These are phyloP conservation scores for Acrocephalus kingi DNA, from an alignment of 2,113 vertebrate species.

Conservation along the genomic window DNA sequence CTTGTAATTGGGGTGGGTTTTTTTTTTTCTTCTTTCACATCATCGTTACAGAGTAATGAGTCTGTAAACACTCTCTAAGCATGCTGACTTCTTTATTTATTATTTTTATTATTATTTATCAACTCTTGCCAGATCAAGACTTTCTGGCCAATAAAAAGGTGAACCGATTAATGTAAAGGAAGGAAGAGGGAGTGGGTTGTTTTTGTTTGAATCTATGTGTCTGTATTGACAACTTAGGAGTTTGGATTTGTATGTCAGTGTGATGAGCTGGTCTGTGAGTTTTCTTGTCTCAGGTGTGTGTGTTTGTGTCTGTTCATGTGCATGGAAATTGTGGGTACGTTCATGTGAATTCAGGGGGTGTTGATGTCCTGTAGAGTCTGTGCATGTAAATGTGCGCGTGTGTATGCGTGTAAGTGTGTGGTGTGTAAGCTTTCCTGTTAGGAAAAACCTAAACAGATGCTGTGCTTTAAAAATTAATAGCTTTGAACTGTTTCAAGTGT, in stretches of 20 bases:
- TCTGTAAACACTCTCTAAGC: constrained; percentile 80
- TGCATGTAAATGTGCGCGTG: background rate
- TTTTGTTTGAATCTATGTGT: background rate
- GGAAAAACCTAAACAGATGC: constrained; percentile 75
- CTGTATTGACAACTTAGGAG: background rate
- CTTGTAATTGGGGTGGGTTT: constrained; percentile 80
- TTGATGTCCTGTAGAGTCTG: background rate
- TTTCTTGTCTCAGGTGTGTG: background rate
- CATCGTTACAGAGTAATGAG: constrained; percentile 83
- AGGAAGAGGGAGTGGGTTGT: background rate
- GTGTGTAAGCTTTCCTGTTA: constrained; percentile 54
- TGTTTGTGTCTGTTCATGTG: background rate
- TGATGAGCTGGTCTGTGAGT: background rate
- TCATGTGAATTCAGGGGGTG: background rate
- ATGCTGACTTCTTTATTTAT: constrained; percentile 62
- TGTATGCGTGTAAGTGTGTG: constrained; percentile 23
- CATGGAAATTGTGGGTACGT: background rate
- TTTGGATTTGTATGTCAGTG: background rate
- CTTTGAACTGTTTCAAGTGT: constrained; percentile 80
- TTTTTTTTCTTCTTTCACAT: constrained; percentile 80
- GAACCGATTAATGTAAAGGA: background rate
- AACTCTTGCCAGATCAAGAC: constrained; percentile 36
- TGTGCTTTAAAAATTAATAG: constrained; percentile 80
- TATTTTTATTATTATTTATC: constrained; percentile 71
- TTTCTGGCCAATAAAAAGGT: background rate